A percentile compares a stretch with the other conserved stretches of the same genome.
These are phyloP conservation scores for Ypsolopha sequella DNA, from an alignment of 2,888 invertebrate species.

Conservation along the genomic window DNA sequence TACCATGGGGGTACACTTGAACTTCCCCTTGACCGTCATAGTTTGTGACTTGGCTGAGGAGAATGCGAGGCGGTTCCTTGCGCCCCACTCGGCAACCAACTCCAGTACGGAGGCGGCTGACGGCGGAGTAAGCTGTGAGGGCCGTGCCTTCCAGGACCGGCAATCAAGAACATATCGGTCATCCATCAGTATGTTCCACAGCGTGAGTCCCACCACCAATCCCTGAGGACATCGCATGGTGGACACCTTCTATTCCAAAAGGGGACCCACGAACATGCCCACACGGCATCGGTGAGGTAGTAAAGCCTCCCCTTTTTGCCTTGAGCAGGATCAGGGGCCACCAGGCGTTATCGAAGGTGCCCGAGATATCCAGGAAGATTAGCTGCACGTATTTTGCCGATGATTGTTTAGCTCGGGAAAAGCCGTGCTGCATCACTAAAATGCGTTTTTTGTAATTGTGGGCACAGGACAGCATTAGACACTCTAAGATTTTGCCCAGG, in stretches of 20 bases:
- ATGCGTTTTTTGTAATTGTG: too few species aligned
- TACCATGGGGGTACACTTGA: too few species aligned
- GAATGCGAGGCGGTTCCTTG: too few species aligned
- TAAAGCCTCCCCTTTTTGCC: constrained; percentile 5
- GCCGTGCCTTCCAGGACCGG: too few species aligned
- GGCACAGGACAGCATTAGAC: constrained; percentile 10
- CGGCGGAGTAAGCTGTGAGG: constrained; percentile 15
- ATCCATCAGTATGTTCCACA: constrained; percentile 7
- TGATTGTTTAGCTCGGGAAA: too few species aligned
- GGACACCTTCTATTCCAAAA: background rate
- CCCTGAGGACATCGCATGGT: constrained; percentile 10
- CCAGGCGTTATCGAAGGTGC: constrained; percentile 18
- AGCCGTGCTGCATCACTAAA: too few species aligned
- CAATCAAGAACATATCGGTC: too few species aligned
- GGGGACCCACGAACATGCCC: background rate
- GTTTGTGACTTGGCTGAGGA: too few species aligned
- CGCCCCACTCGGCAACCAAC: constrained; percentile 9
- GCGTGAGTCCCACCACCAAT: constrained; percentile 8
- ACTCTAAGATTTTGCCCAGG: constrained; percentile 22
- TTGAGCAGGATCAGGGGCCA: constrained; percentile 17
- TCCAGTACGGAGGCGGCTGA: constrained; percentile 5
- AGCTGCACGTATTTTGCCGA: too few species aligned
- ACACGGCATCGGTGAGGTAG: constrained; percentile 6
- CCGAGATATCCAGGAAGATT: constrained; percentile 5
- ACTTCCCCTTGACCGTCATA: too few species aligned